phyloP scores from a whole-genome alignment of 1,140 invertebrate species.

The Aleiodes sp. region DNA sequence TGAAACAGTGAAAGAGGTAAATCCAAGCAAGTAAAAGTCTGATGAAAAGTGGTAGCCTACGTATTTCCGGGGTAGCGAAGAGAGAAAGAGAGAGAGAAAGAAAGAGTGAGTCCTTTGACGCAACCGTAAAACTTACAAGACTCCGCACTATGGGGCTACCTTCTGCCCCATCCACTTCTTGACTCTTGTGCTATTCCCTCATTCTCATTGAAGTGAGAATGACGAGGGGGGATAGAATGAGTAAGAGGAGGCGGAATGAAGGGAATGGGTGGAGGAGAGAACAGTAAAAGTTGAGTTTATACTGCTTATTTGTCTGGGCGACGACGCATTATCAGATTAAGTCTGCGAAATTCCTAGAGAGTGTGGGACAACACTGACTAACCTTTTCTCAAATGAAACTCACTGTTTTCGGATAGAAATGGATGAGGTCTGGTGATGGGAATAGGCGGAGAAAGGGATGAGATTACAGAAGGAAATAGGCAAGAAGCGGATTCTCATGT shows the following conservation, averaged over 20 bases:
- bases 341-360: slow-evolving; percentile 31
- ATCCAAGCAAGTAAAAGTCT: neutral
- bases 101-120: slow-evolving; percentile 20
- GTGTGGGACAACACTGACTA: slow-evolving; percentile 18
- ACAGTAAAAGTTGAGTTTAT: neutral
- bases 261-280: neutral
- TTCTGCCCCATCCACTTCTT: neutral
- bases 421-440: neutral
- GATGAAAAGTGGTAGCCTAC: slow-evolving; percentile 25
- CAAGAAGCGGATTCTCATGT: too few relatives aligned
- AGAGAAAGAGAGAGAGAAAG: too few relatives aligned
- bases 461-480: too few relatives aligned
- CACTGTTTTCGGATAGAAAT: neutral
- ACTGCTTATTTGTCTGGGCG: neutral
- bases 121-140: slow-evolving; percentile 38
- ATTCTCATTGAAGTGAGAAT: slow-evolving; percentile 42
- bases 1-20: neutral
- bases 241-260: neutral
- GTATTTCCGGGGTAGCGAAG: neutral
- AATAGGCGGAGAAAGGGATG: neutral
- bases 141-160: slow-evolving; percentile 28
- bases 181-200: slow-evolving; percentile 29
- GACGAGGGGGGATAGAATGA: slow-evolving; percentile 13
- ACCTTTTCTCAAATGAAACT: neutral
- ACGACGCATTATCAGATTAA: slow-evolving; percentile 45